Percentiles rank a stretch among this genome's conserved stretches.
These are phyloP conservation scores for Tetrao urogallus DNA, from an alignment of 2,113 vertebrate genomes.

Conservation along the genomic window DNA sequence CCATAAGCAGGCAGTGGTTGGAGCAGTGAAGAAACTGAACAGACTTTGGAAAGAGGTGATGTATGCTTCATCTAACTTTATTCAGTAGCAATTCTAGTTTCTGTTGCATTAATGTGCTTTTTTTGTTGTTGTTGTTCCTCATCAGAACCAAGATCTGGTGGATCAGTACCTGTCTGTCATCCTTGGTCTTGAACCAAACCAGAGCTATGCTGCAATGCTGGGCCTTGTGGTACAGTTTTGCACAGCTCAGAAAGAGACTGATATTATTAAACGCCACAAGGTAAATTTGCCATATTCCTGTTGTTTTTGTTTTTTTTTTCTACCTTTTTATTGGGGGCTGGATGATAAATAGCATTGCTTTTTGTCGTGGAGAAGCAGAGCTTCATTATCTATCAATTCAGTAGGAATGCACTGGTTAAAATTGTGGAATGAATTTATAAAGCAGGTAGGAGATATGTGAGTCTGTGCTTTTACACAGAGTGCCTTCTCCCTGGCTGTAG, in stretches of 20 bases:
- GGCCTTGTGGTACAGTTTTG: conserved; percentile 91
- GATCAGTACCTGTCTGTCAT: conserved; percentile 89
- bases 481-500: background rate
- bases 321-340: background rate
- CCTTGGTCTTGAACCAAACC: conserved; percentile 87
- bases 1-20: conserved; percentile 83
- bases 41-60: conserved; percentile 91
- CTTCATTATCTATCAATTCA: background rate
- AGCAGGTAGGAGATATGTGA: background rate
- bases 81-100: background rate
- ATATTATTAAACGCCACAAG: conserved; percentile 86
- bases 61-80: background rate
- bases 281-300: conserved; percentile 49
- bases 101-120: background rate
- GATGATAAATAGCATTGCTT: background rate
- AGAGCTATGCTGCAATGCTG: conserved; percentile 83
- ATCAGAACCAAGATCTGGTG: conserved; percentile 87
- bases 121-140: background rate
- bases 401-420: background rate
- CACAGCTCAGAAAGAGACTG: conserved; percentile 85
- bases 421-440: background rate
- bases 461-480: background rate
- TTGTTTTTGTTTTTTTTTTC: no score
- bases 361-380: background rate
- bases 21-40: conserved; percentile 86